These are phyloP conservation scores for Tanypteryx hageni DNA, from an alignment of 2,888 invertebrate genomes.

Conservation along the genomic window DNA sequence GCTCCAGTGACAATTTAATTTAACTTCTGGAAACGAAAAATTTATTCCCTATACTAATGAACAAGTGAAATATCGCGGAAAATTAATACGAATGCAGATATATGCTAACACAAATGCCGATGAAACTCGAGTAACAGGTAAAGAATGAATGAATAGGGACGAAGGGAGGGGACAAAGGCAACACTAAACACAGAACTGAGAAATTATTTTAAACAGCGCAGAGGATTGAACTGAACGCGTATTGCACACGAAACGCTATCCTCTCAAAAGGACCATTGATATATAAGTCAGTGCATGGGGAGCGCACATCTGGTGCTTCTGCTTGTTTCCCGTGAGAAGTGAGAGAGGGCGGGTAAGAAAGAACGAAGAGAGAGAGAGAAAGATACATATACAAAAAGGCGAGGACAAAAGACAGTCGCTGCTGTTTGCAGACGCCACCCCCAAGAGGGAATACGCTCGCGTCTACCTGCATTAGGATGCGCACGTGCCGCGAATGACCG, in stretches of 20 bases:
- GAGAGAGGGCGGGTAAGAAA: not conserved
- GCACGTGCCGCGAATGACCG: constrained; percentile 15
- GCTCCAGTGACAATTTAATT: too few relatives aligned
- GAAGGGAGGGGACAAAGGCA: too few relatives aligned
- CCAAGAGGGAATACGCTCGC: not conserved
- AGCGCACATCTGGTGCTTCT: not conserved
- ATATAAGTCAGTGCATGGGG: not conserved
- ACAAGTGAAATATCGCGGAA: too few relatives aligned
- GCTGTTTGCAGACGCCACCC: not conserved
- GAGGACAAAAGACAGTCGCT: constrained; percentile 2
- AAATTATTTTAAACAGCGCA: too few relatives aligned
- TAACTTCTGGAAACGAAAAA: too few relatives aligned
- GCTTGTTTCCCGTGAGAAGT: not conserved
- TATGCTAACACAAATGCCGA: too few relatives aligned
- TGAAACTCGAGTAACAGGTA: too few relatives aligned
- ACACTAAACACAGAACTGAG: too few relatives aligned
- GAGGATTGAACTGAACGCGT: too few relatives aligned
- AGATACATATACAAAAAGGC: not conserved
- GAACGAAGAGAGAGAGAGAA: not conserved
- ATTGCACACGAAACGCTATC: not conserved
- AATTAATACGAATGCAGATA: too few relatives aligned
- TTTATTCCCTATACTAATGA: too few relatives aligned
- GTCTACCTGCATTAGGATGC: not conserved
- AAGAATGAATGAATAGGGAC: too few relatives aligned
- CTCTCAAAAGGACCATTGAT: not conserved